A percentile compares a stretch with the other conserved stretches of the same genome.
Conservation (phyloP, 2,797 vertebrate genomes). For the Sitta carolinensis region DNA sequence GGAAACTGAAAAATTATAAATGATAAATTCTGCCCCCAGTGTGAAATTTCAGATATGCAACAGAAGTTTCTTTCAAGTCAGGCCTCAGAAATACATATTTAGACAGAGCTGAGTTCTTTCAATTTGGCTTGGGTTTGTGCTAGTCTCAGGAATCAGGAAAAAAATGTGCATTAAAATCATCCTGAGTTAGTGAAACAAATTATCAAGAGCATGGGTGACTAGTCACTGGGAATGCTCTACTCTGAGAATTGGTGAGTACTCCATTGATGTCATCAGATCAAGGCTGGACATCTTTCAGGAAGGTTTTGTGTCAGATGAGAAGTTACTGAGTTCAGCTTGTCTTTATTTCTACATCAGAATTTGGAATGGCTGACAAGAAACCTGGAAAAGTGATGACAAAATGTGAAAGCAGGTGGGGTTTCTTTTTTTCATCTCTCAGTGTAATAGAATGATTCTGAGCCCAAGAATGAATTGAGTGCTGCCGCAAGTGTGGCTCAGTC, state of each 20-base stretch:
- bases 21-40: not conserved
- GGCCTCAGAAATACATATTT: not conserved
- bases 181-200: not conserved
- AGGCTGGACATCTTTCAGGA: slow-evolving; percentile 24
- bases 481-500: slow-evolving; percentile 5
- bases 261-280: slow-evolving; percentile 15
- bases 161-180: not conserved
- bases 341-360: not conserved
- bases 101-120: not conserved
- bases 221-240: not conserved
- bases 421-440: not conserved
- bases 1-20: not conserved
- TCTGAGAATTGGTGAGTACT: not conserved
- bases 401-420: not conserved
- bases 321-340: not conserved
- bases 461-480: slow-evolving; percentile 26
- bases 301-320: not conserved
- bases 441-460: not conserved
- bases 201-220: not conserved
- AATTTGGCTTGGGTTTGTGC: not conserved
- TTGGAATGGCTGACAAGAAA: not conserved
- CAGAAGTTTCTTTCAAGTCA: not conserved
- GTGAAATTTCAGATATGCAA: not conserved
- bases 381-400: not conserved
- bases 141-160: not conserved